Evolutionary conservation across 2,888 invertebrate genomes (phyloP), one percentile per base, ranked within the genome.

Genomic region (Limnephilus lunatus): DNA sequence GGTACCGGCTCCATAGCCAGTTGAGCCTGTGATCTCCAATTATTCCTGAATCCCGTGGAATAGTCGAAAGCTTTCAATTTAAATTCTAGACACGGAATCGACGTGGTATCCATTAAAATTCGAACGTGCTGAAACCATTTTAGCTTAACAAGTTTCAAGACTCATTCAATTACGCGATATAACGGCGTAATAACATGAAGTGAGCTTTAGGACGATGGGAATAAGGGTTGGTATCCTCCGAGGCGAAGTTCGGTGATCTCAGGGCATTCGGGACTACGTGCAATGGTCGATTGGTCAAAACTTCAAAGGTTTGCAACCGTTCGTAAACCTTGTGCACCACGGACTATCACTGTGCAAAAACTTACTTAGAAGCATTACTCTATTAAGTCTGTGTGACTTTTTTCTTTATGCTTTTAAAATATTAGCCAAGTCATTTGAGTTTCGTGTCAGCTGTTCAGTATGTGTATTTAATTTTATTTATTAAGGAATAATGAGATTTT

Each of bases 91-190:
- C 93, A 93, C 92, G 93, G 80, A 80, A 39, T 87, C 87, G 90
- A 80, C 85, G 92, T 89, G 85, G 91, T 87, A 90, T 91, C 93
- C 93, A 93, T 93, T 93, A 93, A 93, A 93, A 91, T 92, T 91
- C 91, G 90, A 92, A 91, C 93, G 93, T 91, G 91, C 91, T 68
- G 88, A 93, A 93, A 93, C 92, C 93, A 93, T 93, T 92, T 93
- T 92, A 91, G 89, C 90, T 30, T 80, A 48, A 89, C 92, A 89
- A 92, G 92, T 92, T 92, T 85, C 82, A 44, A 89, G 92, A 91
- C 85, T 90, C 93, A 92, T 93, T 93, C 93, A 91, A 93, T 93
- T 92, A 93, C 85, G 85, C n/a, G 39, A 30, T 44, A 44, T 39
- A 39, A 86, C 44, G 14, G 25, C 32, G 82, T 68, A 68, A 68